Conservation (phyloP, 2,113 vertebrate species). For the Nettapus auritus region DNA sequence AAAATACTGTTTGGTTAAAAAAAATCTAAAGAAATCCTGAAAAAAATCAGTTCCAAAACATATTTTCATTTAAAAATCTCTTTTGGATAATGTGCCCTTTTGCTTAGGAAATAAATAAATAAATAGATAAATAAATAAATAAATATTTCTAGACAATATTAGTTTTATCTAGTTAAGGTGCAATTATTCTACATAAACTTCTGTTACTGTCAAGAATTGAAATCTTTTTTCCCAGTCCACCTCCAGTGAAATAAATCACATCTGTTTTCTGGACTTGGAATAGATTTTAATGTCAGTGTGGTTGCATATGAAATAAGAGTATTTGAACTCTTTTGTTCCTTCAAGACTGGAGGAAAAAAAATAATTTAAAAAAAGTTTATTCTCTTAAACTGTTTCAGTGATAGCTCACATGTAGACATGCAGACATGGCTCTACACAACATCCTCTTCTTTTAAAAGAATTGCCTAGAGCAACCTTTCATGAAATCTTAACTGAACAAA, state of each 20-base stretch:
- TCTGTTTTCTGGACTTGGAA: background rate
- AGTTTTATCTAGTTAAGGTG: background rate
- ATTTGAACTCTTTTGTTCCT: background rate
- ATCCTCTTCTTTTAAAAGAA: background rate
- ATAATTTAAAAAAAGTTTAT: background rate
- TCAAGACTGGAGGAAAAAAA: background rate
- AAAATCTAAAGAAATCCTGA: background rate
- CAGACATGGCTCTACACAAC: background rate
- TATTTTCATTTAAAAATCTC: background rate
- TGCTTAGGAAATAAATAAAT: background rate
- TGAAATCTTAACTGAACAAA: background rate
- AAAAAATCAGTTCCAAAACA: accelerated
- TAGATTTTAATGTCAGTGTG: background rate
- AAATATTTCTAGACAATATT: background rate
- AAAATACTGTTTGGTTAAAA: background rate
- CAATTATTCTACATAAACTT: background rate
- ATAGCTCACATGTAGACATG: accelerated
- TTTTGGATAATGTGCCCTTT: background rate
- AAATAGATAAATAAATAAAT: too few relatives aligned
- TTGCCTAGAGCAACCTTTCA: background rate
- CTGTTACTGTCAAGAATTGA: background rate
- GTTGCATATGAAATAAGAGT: background rate
- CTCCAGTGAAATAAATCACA: background rate
- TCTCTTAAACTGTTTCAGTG: background rate
- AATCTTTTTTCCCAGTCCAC: background rate